Percentiles rank a stretch among this genome's conserved stretches.
These are phyloP conservation scores for Agrotis exclamationis DNA, from an alignment of 2,888 invertebrate species.

Conservation along the genomic window DNA sequence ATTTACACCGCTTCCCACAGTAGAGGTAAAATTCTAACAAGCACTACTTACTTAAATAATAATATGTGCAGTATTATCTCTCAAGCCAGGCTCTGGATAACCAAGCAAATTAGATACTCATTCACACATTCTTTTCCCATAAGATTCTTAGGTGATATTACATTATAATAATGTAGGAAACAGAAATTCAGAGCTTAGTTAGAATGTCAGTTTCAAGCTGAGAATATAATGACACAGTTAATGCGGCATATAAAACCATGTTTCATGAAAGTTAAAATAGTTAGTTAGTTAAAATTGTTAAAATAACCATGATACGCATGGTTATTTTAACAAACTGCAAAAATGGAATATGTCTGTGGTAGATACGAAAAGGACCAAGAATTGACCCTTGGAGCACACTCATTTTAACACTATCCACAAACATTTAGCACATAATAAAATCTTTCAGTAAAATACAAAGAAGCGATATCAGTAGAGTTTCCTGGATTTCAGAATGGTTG, in stretches of 20 bases:
- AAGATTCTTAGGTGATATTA: constrained; percentile 52
- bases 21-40: constrained; percentile 52
- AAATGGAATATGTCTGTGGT: not conserved
- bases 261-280: not conserved
- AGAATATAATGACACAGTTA: not conserved
- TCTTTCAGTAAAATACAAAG: not conserved
- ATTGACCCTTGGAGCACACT: constrained; percentile 13
- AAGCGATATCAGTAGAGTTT: not conserved
- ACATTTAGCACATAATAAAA: not conserved
- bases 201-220: constrained; percentile 12
- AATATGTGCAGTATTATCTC: constrained; percentile 47
- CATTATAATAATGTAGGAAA: constrained; percentile 42
- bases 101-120: constrained; percentile 52
- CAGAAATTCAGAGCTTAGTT: not conserved
- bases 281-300: too few species aligned
- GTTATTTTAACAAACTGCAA: not conserved
- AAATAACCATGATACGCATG: too few species aligned
- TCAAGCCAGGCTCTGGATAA: constrained; percentile 18
- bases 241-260: not conserved
- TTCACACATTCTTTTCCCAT: constrained; percentile 63
- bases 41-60: constrained; percentile 47
- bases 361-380: not conserved
- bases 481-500: not conserved
- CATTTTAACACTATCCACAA: not conserved
- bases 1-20: constrained; percentile 51